Conservation (phyloP, 1,140 invertebrate genomes). For the Nilaparvata lugens region DNA sequence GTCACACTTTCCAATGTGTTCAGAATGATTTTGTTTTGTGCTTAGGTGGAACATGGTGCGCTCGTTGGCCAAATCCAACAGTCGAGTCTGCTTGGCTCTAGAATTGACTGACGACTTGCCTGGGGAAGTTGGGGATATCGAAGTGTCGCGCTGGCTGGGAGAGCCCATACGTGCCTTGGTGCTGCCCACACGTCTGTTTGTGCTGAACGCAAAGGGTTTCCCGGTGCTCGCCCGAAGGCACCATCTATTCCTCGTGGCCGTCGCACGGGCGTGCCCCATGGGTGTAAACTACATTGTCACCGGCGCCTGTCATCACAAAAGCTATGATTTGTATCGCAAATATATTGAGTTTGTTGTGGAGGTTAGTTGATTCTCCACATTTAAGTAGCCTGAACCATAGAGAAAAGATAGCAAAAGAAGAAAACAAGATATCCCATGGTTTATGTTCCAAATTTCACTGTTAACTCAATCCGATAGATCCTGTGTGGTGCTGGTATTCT, state of each 20-base stretch:
- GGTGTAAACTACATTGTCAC: conserved; percentile 65
- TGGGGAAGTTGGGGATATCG: conserved; percentile 41
- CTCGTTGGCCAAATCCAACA: conserved; percentile 60
- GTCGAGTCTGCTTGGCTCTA: conserved; percentile 60
- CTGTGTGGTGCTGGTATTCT: too few species aligned
- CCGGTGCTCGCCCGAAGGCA: conserved; percentile 81
- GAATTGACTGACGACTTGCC: conserved; percentile 58
- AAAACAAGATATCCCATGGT: too few species aligned
- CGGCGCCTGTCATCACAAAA: conserved; percentile 55
- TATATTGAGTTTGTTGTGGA: background rate
- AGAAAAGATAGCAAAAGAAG: too few species aligned
- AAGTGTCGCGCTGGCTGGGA: conserved; percentile 79
- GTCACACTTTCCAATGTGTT: too few species aligned
- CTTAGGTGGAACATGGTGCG: conserved; percentile 85
- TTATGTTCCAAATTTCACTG: too few species aligned
- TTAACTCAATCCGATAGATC: too few species aligned
- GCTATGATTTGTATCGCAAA: conserved; percentile 64
- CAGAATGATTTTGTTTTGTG: too few species aligned
- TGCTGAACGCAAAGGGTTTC: conserved; percentile 72
- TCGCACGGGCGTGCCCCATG: too few species aligned
- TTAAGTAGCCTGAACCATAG: too few species aligned
- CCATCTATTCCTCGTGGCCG: conserved; percentile 59
- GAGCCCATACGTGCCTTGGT: conserved; percentile 82
- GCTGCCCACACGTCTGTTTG: conserved; percentile 71
- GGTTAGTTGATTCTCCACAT: background rate